Percentiles rank a stretch among this genome's conserved stretches.
These are phyloP conservation scores for Sclerurus mexicanus DNA, from an alignment of 2,113 vertebrate genomes.

Conservation along the genomic window DNA sequence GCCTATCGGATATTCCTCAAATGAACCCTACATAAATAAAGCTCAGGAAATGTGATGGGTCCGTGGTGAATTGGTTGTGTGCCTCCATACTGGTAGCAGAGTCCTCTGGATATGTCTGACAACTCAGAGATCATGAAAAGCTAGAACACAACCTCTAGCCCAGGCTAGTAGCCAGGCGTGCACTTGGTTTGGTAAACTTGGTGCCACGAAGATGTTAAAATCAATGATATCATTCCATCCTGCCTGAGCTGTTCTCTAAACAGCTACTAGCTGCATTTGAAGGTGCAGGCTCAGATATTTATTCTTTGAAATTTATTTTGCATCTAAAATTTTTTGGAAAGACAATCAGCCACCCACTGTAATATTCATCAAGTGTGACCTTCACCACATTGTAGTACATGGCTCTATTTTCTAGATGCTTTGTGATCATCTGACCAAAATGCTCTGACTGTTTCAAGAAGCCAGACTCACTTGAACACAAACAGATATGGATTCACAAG, in stretches of 20 bases:
- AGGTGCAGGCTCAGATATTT: background rate
- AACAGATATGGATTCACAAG: background rate
- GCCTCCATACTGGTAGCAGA: background rate
- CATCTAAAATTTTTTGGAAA: background rate
- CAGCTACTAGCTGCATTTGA: background rate
- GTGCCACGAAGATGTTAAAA: background rate
- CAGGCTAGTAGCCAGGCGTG: background rate
- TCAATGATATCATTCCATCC: background rate
- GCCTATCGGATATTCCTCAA: background rate
- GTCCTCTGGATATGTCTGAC: background rate
- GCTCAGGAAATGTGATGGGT: background rate
- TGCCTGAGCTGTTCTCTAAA: background rate
- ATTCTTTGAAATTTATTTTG: background rate
- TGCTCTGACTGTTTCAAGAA: background rate
- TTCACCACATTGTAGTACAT: background rate
- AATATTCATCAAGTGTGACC: background rate
- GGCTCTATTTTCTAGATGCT: background rate
- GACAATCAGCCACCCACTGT: background rate
- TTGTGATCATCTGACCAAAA: background rate
- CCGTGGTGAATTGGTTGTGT: background rate
- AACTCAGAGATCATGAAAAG: background rate
- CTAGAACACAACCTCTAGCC: background rate
- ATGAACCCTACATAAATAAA: background rate
- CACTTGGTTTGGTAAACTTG: background rate
- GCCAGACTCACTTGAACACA: background rate